Base-by-base conservation (phyloP, 2,888 invertebrate genomes). In the Dasypolia templi region DNA sequence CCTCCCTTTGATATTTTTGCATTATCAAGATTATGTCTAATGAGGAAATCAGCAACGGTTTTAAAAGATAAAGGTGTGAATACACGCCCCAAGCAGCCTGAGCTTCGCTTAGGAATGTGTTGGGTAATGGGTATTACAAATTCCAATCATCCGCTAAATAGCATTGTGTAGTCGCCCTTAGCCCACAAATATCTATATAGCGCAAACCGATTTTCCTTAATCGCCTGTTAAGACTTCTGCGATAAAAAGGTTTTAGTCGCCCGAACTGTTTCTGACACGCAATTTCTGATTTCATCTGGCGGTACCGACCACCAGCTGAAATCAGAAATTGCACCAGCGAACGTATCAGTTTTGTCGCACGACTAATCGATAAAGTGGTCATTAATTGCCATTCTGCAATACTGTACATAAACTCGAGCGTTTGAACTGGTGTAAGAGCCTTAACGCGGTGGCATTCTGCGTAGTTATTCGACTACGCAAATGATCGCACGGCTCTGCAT, bases 131-230 rank as follows among this genome's bases (percentile, higher is more conserved):
- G 49, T 68, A 83, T 83, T 71, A 68, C 70, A 71, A 74, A 81
- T 79, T 79, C 70, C 70, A 68, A 83, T 81, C 83, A 71, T 65
- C 32, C 46, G n/a, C 53, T 67, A 79, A 82, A 81, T 81, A 77
- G 78, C 78, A 78, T 62, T 67, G 71, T 77, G 68, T 78, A 68
- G 71, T 82, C 70, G 14, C 66, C 64, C 51, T 82, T 64, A 39
- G 55, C 64, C 63, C 53, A 79, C 79, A 71, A 79, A 74, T 71
- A 79, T 73, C 39, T 67, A 70, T 78, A 66, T 59, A 29, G 68
- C 56, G n/a, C 19, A 51, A 69, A 73, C 79, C 59, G 59, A 74
- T 81, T 79, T 67, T 79, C 69, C 42, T 65, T 72, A 75, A 80
- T 75, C 70, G 29, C 67, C 32, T 51, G 61, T 78, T 68, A 72